Conservation (phyloP, 2,888 invertebrate species). For the Carabus problematicus region DNA sequence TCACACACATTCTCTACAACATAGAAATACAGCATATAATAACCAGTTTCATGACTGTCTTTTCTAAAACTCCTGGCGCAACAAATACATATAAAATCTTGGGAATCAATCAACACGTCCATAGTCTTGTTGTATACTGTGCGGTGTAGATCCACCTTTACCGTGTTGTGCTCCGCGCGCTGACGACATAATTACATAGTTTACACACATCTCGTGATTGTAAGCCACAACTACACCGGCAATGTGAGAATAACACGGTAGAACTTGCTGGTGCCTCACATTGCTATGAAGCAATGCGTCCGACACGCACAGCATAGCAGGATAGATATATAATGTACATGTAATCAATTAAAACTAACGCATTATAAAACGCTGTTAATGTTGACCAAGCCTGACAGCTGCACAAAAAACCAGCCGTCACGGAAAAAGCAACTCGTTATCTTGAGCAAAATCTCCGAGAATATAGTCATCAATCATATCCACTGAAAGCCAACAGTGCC, state of each 20-base stretch:
- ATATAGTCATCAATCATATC: slow-evolving; percentile 40
- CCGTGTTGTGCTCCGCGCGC: background rate
- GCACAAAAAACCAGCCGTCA: slow-evolving; percentile 28
- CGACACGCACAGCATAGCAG: no score
- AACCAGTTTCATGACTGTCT: no score
- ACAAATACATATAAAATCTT: no score
- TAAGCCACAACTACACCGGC: background rate
- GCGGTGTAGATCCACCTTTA: background rate
- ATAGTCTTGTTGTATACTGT: background rate
- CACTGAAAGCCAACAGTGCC: slow-evolving; percentile 9
- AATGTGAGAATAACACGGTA: slow-evolving; percentile 2
- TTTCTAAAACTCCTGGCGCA: no score
- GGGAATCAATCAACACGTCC: no score
- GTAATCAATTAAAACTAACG: slow-evolving; percentile 39
- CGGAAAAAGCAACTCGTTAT: slow-evolving; percentile 37
- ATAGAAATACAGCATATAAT: no score
- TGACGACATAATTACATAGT: slow-evolving; percentile 13
- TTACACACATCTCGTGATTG: slow-evolving; percentile 13
- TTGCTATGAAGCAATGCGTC: no score
- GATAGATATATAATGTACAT: background rate
- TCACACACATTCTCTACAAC: no score
- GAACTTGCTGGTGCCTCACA: background rate
- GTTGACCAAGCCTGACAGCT: slow-evolving; percentile 38
- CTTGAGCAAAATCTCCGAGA: slow-evolving; percentile 36
- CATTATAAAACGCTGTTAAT: slow-evolving; percentile 41